Evolutionary conservation across 2,113 vertebrate genomes (phyloP).

Genomic region (Pteropus alecto): DNA sequence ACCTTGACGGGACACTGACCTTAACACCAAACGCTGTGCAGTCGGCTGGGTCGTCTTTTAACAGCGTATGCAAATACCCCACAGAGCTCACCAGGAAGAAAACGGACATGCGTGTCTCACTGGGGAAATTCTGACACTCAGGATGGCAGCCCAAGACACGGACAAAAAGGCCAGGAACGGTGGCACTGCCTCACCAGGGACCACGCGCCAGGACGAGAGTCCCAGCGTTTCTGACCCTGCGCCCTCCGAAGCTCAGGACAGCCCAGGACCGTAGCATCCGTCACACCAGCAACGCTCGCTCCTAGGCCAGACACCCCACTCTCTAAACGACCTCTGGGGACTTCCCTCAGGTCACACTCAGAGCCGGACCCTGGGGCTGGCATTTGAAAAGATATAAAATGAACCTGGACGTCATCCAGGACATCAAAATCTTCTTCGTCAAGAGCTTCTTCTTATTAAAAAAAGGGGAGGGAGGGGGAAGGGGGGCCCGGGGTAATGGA

Average conservation of each 20-base stretch:
- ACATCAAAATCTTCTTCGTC: not conserved
- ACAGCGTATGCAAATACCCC: not conserved
- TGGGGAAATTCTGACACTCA: not conserved
- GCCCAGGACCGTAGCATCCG: not conserved
- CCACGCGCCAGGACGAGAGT: fast-evolving
- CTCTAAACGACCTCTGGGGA: not conserved
- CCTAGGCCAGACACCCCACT: not conserved
- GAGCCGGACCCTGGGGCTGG: not conserved
- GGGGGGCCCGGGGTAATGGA: not conserved
- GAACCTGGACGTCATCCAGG: not conserved
- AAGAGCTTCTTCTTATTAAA: not conserved
- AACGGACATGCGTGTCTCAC: not conserved
- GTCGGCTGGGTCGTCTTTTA: not conserved
- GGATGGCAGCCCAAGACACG: fast-evolving
- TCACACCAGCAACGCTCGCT: fast-evolving
- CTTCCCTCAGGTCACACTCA: not conserved
- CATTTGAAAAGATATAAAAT: not conserved
- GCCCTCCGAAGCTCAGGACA: fast-evolving
- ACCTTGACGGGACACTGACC: not conserved
- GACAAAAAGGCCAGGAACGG: not conserved
- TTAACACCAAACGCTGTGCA: not conserved
- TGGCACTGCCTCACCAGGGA: not conserved
- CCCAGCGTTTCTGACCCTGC: not conserved
- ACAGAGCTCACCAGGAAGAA: not conserved
- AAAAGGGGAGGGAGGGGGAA: no score